phyloP scores from a whole-genome alignment of 2,797 vertebrate species.

The Lutjanus campechanus region DNA sequence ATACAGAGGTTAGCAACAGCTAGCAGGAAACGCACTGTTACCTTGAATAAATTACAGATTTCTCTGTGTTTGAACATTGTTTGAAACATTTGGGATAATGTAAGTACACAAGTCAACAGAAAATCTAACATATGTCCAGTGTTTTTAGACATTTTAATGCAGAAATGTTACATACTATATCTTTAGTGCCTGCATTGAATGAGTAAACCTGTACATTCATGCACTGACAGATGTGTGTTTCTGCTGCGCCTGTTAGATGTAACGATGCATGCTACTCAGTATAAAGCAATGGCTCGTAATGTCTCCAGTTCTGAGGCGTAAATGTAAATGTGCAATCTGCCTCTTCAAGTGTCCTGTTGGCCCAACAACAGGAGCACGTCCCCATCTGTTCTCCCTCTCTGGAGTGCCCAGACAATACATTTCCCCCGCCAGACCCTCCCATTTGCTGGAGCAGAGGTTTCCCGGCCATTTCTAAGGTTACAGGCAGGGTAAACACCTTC shows the following conservation, averaged over 20 bases:
- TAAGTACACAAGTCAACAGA: no score
- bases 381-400: conserved; percentile 92
- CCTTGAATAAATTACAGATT: no score
- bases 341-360: conserved; percentile 89
- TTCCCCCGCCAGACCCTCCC: conserved; percentile 70
- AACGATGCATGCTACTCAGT: conserved; percentile 39
- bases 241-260: conserved; percentile 22
- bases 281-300: conserved; percentile 55
- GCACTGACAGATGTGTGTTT: conserved; percentile 18
- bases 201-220: conserved; percentile 25
- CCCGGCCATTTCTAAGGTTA: conserved; percentile 70
- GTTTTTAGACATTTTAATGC: no score
- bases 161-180: no score
- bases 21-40: no score
- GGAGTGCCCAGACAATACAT: conserved; percentile 85
- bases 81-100: no score
- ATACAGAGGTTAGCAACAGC: no score
- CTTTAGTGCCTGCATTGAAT: conserved; percentile 2
- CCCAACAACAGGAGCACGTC: conserved; percentile 90
- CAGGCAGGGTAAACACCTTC: conserved; percentile 62
- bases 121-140: no score
- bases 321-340: conserved; percentile 94
- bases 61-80: no score
- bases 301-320: conserved; percentile 87
- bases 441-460: conserved; percentile 72